Evolutionary conservation across 2,113 vertebrate species (phyloP), one percentile per base, ranked within the genome.

Genomic region (Murina feae): DNA sequence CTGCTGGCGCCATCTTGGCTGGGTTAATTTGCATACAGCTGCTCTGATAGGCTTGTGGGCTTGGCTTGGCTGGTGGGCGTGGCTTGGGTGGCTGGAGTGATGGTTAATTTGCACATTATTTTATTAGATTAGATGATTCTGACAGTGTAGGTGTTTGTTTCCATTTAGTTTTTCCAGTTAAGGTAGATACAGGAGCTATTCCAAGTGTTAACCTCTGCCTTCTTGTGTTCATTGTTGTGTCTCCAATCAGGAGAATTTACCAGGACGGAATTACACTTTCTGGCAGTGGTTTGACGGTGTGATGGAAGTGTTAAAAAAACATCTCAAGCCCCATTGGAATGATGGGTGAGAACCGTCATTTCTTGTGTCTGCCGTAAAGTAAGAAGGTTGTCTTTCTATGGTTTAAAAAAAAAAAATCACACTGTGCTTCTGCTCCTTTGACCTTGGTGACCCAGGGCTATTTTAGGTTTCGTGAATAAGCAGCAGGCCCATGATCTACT

Each of bases 251-350:
- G 99, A 99, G 97, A 99, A 99, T 95, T 97, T 99, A 93, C 99
- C 99, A 0, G 99, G 99, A 39, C 98, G 99, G 97, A 99, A 99
- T 97, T 99, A 99, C 95, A 99, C 99, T 28, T 99, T 99, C 98
- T 99, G 99, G 99, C 99, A 99, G 96, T 99, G 99, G 99, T 99
- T 99, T 91, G 99, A 99, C 0, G 99, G 99, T 0, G 99, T 99
- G 79, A 99, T 99, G 99, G 99, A 99, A 93, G 99, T 99, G 87
- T 98, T 99, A 72, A 99, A 99, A 96, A 99, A 99, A 84, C 99
- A 99, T 95, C 98, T 99, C 69, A 99, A 99, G 95, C 99, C 99
- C 66, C 99, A 99, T 92, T 99, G 99, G 99, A 99, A 99, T 66
- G 99, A 99, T 9, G 99, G 99, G 99, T 99, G 96, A 98, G 98